These are phyloP conservation scores for Cathartes aura DNA, from an alignment of 2,113 vertebrate genomes.

Conservation along the genomic window DNA sequence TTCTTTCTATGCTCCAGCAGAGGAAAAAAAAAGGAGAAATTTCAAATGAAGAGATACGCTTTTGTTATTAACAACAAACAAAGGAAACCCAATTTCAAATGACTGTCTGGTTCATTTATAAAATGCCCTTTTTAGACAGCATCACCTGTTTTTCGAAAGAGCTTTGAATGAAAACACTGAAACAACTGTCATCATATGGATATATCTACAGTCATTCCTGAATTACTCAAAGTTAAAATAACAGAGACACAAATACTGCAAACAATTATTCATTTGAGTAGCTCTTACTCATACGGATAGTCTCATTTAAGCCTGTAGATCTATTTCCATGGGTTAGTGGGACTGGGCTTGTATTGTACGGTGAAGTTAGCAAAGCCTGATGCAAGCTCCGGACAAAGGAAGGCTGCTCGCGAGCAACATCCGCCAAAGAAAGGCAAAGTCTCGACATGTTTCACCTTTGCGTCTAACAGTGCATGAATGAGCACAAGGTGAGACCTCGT, in stretches of 20 bases:
- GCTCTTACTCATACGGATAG: conserved; percentile 34
- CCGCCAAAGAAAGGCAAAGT: background rate
- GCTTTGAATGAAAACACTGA: conserved; percentile 34
- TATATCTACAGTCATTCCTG: conserved; percentile 40
- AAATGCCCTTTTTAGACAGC: conserved; percentile 15
- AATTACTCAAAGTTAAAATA: conserved; percentile 65
- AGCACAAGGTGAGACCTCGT: background rate
- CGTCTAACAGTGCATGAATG: fast-evolving
- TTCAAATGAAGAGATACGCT: background rate
- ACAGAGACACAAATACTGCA: conserved; percentile 7
- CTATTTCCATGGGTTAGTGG: background rate
- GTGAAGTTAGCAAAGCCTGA: background rate
- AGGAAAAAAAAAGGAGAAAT: background rate
- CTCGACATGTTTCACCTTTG: background rate
- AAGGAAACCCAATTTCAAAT: conserved; percentile 24
- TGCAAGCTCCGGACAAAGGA: background rate
- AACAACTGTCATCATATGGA: conserved; percentile 28
- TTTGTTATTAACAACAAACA: conserved; percentile 38
- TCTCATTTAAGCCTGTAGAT: background rate
- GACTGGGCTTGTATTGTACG: fast-evolving
- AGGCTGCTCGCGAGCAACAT: background rate
- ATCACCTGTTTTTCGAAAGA: conserved; percentile 2
- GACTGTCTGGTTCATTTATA: background rate
- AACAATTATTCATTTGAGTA: conserved; percentile 30
- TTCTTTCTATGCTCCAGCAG: background rate